phyloP scores from a whole-genome alignment of 1,140 invertebrate species.

The Maniola jurtina region DNA sequence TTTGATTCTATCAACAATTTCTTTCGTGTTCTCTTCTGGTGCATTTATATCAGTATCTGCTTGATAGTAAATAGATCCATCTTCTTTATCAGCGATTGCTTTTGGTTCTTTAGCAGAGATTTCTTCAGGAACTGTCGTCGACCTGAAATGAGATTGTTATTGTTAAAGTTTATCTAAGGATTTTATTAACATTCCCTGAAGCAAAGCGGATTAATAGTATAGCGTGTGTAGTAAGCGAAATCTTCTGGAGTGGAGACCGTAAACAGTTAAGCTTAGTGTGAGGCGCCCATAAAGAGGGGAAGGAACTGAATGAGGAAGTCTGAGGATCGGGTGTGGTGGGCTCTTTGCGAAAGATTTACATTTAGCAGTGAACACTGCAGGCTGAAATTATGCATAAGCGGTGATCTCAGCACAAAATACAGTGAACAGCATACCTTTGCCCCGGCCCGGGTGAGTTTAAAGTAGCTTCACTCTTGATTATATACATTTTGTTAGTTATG shows the following conservation, averaged over 20 bases:
- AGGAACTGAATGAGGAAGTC: no score
- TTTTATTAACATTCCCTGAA: conserved; percentile 14
- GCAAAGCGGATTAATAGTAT: conserved; percentile 41
- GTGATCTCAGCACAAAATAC: conserved; percentile 35
- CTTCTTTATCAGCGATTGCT: conserved; percentile 31
- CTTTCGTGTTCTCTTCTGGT: conserved; percentile 35
- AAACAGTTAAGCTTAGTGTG: no score
- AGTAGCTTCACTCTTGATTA: conserved; percentile 36
- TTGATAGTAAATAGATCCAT: conserved; percentile 46
- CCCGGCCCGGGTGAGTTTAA: conserved; percentile 32
- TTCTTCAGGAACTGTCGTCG: conserved; percentile 22
- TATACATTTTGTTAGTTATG: conserved; percentile 53
- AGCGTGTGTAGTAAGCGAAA: conserved; percentile 39
- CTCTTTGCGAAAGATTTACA: no score
- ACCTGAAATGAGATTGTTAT: conserved; percentile 44
- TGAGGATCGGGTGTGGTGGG: no score
- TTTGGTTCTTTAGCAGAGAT: conserved; percentile 7
- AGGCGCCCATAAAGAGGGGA: no score
- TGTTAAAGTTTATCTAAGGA: conserved; percentile 19
- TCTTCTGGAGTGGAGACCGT: no score
- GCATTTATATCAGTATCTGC: conserved; percentile 30
- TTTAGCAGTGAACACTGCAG: no score
- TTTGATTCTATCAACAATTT: conserved; percentile 67
- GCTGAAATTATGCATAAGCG: neutral
- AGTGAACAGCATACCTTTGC: conserved; percentile 51